phyloP scores from a whole-genome alignment of 2,888 invertebrate species.

The Phragmatobia fuliginosa region DNA sequence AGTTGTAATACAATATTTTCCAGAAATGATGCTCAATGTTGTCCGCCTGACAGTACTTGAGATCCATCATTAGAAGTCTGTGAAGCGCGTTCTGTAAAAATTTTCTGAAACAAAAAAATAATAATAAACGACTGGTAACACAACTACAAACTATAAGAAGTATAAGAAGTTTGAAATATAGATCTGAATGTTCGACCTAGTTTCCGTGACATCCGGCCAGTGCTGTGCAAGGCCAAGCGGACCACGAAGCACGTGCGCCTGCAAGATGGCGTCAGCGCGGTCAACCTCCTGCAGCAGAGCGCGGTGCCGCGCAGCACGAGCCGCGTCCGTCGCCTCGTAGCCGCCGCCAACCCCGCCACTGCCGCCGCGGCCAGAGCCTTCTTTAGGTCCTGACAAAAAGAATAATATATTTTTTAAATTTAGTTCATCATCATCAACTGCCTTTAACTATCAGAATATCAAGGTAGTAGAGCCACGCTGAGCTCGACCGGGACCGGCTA shows the following conservation, averaged over 20 bases:
- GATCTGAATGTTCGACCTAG: slow-evolving; percentile 73
- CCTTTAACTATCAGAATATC: no score
- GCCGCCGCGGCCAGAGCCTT: slow-evolving; percentile 55
- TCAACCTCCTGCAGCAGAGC: slow-evolving; percentile 89
- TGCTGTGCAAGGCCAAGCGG: slow-evolving; percentile 85
- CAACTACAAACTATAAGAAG: neutral
- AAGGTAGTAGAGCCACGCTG: no score
- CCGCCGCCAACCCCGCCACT: slow-evolving; percentile 41
- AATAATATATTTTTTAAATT: no score
- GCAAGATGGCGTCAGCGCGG: slow-evolving; percentile 89
- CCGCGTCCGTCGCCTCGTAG: slow-evolving; percentile 86
- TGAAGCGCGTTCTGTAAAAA: slow-evolving; percentile 90
- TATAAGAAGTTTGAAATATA: neutral
- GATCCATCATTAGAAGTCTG: slow-evolving; percentile 90
- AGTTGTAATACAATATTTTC: slow-evolving; percentile 95
- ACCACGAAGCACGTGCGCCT: slow-evolving; percentile 87
- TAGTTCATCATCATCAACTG: no score
- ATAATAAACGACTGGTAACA: neutral
- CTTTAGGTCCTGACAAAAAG: slow-evolving; percentile 56
- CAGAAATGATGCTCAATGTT: slow-evolving; percentile 96
- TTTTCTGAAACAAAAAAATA: slow-evolving; percentile 64
- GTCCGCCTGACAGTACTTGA: slow-evolving; percentile 94
- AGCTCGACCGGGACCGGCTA: no score
- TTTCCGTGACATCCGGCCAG: slow-evolving; percentile 88
- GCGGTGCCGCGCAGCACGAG: slow-evolving; percentile 88